phyloP scores from a whole-genome alignment of 2,888 invertebrate species.

The Leucophora obtusa region DNA sequence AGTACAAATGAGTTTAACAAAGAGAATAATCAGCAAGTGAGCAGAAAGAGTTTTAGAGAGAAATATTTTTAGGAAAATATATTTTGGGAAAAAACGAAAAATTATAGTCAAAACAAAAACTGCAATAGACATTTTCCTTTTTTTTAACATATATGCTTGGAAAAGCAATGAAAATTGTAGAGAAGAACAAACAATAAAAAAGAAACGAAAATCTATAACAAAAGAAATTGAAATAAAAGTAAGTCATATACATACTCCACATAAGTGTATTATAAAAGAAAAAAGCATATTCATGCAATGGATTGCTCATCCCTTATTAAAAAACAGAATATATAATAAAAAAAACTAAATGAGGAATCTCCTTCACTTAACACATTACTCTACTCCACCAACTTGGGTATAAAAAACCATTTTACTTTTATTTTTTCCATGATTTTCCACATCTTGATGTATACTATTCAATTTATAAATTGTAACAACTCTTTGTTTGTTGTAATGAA shows the following conservation, averaged over 20 bases:
- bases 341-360: constrained; percentile 22
- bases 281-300: constrained; percentile 30
- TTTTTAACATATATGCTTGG: constrained; percentile 23
- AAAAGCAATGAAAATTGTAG: constrained; percentile 23
- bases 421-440: constrained; percentile 21
- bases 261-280: constrained; percentile 11
- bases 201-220: constrained; percentile 35
- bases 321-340: constrained; percentile 7
- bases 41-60: constrained; percentile 31
- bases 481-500: constrained; percentile 14
- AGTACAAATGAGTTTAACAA: neutral
- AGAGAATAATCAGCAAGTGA: neutral
- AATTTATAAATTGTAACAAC: constrained; percentile 50
- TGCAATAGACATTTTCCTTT: constrained; percentile 55
- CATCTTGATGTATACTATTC: constrained; percentile 44
- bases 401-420: constrained; percentile 47
- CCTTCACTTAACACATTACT: constrained; percentile 25
- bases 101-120: constrained; percentile 58
- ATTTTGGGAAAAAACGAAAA: constrained; percentile 38
- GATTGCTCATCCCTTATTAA: constrained; percentile 52
- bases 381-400: constrained; percentile 17
- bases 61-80: constrained; percentile 4
- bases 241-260: constrained; percentile 26
- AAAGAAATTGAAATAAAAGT: constrained; percentile 49
- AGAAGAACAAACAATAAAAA: constrained; percentile 31